phyloP scores from a whole-genome alignment of 2,113 vertebrate species.

The western clawed frog (Xenopus tropicalis) region DNA sequence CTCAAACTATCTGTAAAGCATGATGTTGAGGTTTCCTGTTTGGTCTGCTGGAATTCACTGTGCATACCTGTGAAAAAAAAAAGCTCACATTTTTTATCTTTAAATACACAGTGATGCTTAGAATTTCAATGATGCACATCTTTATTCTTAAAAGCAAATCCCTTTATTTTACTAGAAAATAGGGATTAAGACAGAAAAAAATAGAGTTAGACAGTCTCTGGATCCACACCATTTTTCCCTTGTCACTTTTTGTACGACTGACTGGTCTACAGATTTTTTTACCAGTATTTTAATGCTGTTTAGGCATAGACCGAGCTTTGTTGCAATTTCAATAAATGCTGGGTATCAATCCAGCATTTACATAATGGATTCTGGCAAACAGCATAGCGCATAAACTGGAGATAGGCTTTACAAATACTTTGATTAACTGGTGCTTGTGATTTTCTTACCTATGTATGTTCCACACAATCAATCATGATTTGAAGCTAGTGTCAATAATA shows the following conservation, averaged over 20 bases:
- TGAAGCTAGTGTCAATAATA: conserved; percentile 43
- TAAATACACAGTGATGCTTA: conserved; percentile 3
- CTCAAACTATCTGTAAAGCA: conserved; percentile 29
- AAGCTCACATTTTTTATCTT: neutral
- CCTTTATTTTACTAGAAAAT: neutral
- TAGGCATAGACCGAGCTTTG: conserved; percentile 39
- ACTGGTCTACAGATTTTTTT: conserved; percentile 27
- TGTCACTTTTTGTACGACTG: conserved; percentile 29
- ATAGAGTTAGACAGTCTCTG: conserved; percentile 8
- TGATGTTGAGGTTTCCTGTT: conserved; percentile 39
- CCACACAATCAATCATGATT: conserved; percentile 44
- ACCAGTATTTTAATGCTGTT: conserved; percentile 39
- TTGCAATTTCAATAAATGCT: conserved; percentile 41
- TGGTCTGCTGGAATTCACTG: conserved; percentile 32
- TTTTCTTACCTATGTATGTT: conserved; percentile 44
- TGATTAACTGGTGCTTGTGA: conserved; percentile 43
- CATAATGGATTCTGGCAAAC: conserved; percentile 46
- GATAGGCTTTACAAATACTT: conserved; percentile 42
- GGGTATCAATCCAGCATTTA: conserved; percentile 40
- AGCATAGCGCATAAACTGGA: conserved; percentile 38
- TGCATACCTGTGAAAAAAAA: conserved; percentile 25
- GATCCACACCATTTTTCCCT: conserved; percentile 20
- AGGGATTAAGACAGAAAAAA: conserved; percentile 13
- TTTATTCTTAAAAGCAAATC: neutral
- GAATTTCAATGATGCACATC: neutral